Evolutionary conservation across 1,140 invertebrate genomes (phyloP).

Genomic region (Zeugodacus cucurbitae): DNA sequence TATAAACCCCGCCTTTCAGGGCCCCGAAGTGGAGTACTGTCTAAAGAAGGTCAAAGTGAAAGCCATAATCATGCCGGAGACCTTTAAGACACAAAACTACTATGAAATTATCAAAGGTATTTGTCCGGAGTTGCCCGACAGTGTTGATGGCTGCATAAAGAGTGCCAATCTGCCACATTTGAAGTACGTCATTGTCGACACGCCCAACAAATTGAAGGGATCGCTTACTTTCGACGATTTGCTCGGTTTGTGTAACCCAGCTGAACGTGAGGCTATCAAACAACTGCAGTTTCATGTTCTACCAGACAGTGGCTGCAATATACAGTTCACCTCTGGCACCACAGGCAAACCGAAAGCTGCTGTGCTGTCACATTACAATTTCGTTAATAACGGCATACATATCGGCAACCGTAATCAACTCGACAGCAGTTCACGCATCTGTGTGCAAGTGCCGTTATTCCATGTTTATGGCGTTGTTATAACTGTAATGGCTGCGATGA

Average conservation of each 20-base stretch:
- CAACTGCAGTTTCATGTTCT: conserved; percentile 55
- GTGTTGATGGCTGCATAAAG: conserved; percentile 51
- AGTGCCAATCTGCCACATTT: conserved; percentile 67
- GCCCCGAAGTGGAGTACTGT: conserved; percentile 81
- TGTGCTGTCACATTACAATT: conserved; percentile 81
- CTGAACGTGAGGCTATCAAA: conserved; percentile 47
- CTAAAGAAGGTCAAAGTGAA: conserved; percentile 83
- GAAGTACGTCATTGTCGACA: conserved; percentile 70
- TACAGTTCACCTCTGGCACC: conserved; percentile 90
- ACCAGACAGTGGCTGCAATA: conserved; percentile 77
- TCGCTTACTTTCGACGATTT: conserved; percentile 72
- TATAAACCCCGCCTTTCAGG: conserved; percentile 87
- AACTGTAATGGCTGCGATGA: conserved; percentile 72
- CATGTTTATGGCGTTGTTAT: conserved; percentile 87
- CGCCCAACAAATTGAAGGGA: conserved; percentile 70
- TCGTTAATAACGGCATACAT: conserved; percentile 87
- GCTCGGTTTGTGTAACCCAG: conserved; percentile 60
- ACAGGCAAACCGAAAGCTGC: conserved; percentile 86
- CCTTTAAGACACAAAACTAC: conserved; percentile 78
- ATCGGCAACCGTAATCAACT: conserved; percentile 69
- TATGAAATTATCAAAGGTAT: conserved; percentile 73
- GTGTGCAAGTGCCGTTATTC: conserved; percentile 89
- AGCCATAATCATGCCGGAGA: conserved; percentile 76
- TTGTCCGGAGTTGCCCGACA: conserved; percentile 67
- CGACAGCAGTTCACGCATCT: conserved; percentile 67